phyloP scores from a whole-genome alignment of 2,113 vertebrate genomes.

The Anolis carolinensis region DNA sequence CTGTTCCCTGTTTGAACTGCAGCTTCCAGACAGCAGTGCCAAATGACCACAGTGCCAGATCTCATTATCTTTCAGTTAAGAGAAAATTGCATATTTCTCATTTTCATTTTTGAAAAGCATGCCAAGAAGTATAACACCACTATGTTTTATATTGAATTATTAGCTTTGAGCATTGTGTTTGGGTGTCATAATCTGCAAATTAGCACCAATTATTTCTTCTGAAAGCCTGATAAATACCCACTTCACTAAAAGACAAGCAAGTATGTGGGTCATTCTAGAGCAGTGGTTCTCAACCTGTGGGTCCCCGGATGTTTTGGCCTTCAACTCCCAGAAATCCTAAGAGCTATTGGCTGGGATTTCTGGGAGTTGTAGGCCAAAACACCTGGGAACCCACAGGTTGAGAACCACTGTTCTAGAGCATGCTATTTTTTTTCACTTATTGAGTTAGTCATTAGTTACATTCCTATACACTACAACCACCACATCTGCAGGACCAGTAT shows the following conservation, averaged over 20 bases:
- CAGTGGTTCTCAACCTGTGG: no score
- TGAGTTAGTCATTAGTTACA: neutral
- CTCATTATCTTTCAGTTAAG: slow-evolving; percentile 60
- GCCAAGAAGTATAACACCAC: neutral
- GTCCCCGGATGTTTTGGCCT: no score
- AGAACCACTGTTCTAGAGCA: neutral
- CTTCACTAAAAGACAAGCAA: neutral
- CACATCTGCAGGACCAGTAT: no score
- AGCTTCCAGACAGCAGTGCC: no score
- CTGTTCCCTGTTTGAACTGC: no score
- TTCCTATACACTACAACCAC: neutral
- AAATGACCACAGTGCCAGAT: slow-evolving; percentile 66
- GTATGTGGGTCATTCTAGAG: neutral
- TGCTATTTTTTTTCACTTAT: neutral
- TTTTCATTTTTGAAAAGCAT: neutral
- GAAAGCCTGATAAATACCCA: neutral
- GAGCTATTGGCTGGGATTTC: no score
- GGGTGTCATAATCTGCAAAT: neutral
- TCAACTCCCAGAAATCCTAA: no score
- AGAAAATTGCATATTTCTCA: slow-evolving; percentile 26
- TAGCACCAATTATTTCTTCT: neutral
- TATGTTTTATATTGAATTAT: neutral
- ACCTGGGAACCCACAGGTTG: no score
- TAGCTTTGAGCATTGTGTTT: neutral
- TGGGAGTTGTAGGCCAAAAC: no score